Evolutionary conservation across 2,888 invertebrate genomes (phyloP).

Genomic region (Phasia obesa): DNA sequence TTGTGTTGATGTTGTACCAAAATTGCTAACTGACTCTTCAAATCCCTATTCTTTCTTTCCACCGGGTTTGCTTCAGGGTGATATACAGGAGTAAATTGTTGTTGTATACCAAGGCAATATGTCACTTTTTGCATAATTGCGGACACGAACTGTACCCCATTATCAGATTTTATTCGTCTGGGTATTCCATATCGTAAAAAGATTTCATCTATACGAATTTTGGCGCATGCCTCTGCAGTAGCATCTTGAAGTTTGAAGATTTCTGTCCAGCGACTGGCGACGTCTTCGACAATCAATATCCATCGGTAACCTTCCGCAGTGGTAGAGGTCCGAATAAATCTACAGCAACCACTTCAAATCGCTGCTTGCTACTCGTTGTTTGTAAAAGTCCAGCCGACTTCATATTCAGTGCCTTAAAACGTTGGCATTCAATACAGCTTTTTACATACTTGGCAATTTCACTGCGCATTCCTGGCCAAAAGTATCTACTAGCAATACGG

Average conservation of each 20-base stretch:
- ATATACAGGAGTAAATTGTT: not conserved
- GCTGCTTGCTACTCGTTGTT: constrained; percentile 57
- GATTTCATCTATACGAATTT: constrained; percentile 75
- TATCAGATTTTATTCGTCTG: no score
- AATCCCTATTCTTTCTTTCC: constrained; percentile 48
- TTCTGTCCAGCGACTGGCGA: constrained; percentile 75
- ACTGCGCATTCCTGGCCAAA: constrained; percentile 66
- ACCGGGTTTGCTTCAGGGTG: constrained; percentile 5
- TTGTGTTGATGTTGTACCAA: constrained; percentile 15
- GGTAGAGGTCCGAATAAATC: constrained; percentile 70
- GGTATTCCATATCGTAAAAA: no score
- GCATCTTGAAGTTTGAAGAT: constrained; percentile 75
- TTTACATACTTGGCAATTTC: constrained; percentile 54
- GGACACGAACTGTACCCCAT: constrained; percentile 77
- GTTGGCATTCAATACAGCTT: constrained; percentile 63
- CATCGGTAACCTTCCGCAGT: constrained; percentile 70
- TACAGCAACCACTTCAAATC: constrained; percentile 69
- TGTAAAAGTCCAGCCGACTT: constrained; percentile 71
- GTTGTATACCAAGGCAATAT: constrained; percentile 28
- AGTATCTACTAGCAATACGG: constrained; percentile 53
- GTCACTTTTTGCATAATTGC: constrained; percentile 76
- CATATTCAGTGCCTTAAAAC: no score
- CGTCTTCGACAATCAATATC: constrained; percentile 74
- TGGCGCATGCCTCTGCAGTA: constrained; percentile 75
- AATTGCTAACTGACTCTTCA: constrained; percentile 16